Evolutionary conservation across 2,888 invertebrate species (phyloP).

Genomic region (Trichopoda pennipes): DNA sequence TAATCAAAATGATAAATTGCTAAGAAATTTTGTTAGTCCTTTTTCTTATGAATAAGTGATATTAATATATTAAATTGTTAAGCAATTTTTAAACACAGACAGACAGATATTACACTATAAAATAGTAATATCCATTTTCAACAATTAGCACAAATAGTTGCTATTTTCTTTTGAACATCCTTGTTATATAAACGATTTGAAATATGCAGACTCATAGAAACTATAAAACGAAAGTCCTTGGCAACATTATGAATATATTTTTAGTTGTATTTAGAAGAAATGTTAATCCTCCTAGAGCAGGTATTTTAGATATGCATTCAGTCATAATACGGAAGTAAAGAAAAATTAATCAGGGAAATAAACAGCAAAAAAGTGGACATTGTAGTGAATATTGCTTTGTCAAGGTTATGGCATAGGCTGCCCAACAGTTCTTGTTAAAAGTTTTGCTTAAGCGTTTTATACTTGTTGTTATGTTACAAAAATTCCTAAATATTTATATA

Average conservation of each 20-base stretch:
- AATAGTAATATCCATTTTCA: neutral
- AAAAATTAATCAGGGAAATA: neutral
- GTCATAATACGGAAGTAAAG: slow-evolving; percentile 37
- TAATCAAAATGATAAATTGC: slow-evolving; percentile 25
- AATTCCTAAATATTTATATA: no score
- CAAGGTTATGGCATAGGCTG: slow-evolving; percentile 12
- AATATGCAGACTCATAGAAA: slow-evolving; percentile 27
- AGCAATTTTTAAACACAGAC: neutral
- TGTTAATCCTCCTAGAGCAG: slow-evolving; percentile 48
- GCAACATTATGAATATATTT: neutral
- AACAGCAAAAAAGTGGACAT: neutral
- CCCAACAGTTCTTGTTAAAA: no score
- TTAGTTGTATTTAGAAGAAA: slow-evolving; percentile 21
- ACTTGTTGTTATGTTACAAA: no score
- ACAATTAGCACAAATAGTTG: neutral
- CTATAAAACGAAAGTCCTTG: no score
- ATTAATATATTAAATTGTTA: slow-evolving; percentile 18
- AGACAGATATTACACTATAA: neutral
- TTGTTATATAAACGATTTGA: slow-evolving; percentile 6
- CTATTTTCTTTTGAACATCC: neutral
- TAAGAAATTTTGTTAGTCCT: slow-evolving; percentile 32
- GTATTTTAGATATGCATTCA: slow-evolving; percentile 51
- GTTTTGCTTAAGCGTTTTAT: no score
- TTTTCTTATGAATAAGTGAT: slow-evolving; percentile 10
- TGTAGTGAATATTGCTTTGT: slow-evolving; percentile 3